Evolutionary conservation across 30 jellyfish, hydroid and myxozoan species (phyloP).

Genomic region (Aurelia coerulea): DNA sequence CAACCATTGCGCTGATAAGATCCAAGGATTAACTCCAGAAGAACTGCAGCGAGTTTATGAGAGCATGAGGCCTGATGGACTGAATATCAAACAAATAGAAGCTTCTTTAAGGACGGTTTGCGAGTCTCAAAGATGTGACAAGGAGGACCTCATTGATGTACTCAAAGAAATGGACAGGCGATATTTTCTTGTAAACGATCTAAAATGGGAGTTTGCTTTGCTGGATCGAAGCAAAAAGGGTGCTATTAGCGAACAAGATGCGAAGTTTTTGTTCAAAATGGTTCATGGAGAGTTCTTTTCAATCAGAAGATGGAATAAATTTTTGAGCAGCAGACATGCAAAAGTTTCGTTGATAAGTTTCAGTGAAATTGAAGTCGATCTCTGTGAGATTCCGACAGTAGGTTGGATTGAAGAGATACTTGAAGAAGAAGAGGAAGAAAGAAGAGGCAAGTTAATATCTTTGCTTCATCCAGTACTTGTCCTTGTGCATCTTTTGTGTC

Average conservation of each 20-base stretch:
- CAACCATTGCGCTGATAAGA: conserved; percentile 69
- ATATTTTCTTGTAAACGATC: conserved; percentile 76
- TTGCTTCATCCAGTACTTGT: no score
- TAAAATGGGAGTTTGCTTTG: conserved; percentile 92
- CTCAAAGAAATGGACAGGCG: conserved; percentile 89
- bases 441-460: conserved; percentile 31
- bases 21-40: conserved; percentile 58
- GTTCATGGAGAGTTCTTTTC: conserved; percentile 93
- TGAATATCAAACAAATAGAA: conserved; percentile 66
- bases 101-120: conserved; percentile 75
- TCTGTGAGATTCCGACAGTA: conserved; percentile 80
- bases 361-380: conserved; percentile 90
- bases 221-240: conserved; percentile 80
- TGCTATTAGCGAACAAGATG: conserved; percentile 75
- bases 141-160: conserved; percentile 81
- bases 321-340: conserved; percentile 67
- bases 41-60: conserved; percentile 73
- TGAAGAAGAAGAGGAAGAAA: conserved; percentile 75
- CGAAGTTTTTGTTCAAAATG: conserved; percentile 67
- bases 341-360: conserved; percentile 59
- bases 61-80: conserved; percentile 55
- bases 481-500: no score
- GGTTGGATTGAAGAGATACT: conserved; percentile 87
- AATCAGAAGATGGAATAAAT: conserved; percentile 62
- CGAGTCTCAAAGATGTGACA: conserved; percentile 76